These are phyloP conservation scores for Drosophila mayaguana DNA, from an alignment of 2,888 invertebrate species.

Conservation along the genomic window DNA sequence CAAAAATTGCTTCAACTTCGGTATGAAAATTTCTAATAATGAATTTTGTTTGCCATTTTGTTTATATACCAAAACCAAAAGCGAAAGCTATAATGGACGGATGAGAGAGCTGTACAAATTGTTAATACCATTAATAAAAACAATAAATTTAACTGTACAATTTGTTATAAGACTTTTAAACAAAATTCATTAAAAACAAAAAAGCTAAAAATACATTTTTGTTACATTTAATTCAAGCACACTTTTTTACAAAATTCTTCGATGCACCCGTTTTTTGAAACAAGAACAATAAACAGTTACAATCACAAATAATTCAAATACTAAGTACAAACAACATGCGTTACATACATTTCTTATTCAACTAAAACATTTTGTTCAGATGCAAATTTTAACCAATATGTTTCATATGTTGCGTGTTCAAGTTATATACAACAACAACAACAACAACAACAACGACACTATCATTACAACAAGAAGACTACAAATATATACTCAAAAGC, in stretches of 20 bases:
- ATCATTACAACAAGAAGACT: slow-evolving; percentile 28
- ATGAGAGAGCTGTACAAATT: slow-evolving; percentile 45
- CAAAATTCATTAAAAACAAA: slow-evolving; percentile 64
- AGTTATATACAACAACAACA: slow-evolving; percentile 44
- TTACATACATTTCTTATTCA: slow-evolving; percentile 61
- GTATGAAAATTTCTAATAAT: slow-evolving; percentile 58
- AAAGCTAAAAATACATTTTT: slow-evolving; percentile 62
- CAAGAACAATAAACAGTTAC: slow-evolving; percentile 57
- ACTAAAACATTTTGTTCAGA: slow-evolving; percentile 56
- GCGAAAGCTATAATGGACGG: slow-evolving; percentile 1
- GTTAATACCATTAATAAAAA: slow-evolving; percentile 45
- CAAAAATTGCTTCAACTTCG: slow-evolving; percentile 60
- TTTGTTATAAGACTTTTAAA: slow-evolving; percentile 51
- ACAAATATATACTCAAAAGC: slow-evolving; percentile 8
- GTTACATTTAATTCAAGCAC: slow-evolving; percentile 76
- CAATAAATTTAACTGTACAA: slow-evolving; percentile 37
- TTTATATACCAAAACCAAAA: slow-evolving; percentile 25
- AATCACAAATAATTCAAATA: slow-evolving; percentile 56
- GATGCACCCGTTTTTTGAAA: slow-evolving; percentile 76
- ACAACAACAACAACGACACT: slow-evolving; percentile 29
- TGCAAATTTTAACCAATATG: slow-evolving; percentile 63
- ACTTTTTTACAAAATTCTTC: slow-evolving; percentile 74
- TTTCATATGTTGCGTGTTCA: slow-evolving; percentile 68
- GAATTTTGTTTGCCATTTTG: slow-evolving; percentile 75
- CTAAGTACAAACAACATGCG: slow-evolving; percentile 57